A percentile compares a stretch with the other conserved stretches of the same genome.
Conservation (phyloP, 2,888 invertebrate species). For the Agrilus cyanescens region DNA sequence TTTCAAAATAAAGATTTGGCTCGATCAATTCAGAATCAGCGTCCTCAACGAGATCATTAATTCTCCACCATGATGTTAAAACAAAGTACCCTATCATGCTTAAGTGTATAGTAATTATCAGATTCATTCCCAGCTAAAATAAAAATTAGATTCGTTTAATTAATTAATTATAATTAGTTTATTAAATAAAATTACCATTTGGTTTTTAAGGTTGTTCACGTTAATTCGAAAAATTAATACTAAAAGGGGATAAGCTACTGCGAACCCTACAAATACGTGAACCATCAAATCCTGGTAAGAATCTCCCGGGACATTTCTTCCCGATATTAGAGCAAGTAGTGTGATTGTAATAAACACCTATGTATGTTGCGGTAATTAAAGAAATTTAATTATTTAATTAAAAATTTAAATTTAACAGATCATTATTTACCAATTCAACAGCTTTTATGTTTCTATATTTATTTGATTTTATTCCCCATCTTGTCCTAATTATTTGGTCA, state of each 20-base stretch:
- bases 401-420: no score
- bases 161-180: not conserved
- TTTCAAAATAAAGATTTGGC: not conserved
- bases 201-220: no score
- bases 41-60: constrained; percentile 1
- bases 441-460: constrained; percentile 6
- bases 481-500: not conserved
- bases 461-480: not conserved
- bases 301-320: no score
- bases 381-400: no score
- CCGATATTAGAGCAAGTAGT: no score
- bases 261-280: no score
- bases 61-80: constrained; percentile 8
- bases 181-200: no score
- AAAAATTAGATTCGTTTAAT: not conserved
- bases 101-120: not conserved
- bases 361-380: no score
- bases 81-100: not conserved
- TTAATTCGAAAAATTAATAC: no score
- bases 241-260: no score
- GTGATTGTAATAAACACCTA: no score
- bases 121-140: constrained; percentile 2
- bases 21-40: not conserved
- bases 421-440: constrained; percentile 6
- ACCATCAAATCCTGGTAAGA: no score